These are phyloP conservation scores for Symphodus melops DNA, from an alignment of 2,113 vertebrate genomes.

Conservation along the genomic window DNA sequence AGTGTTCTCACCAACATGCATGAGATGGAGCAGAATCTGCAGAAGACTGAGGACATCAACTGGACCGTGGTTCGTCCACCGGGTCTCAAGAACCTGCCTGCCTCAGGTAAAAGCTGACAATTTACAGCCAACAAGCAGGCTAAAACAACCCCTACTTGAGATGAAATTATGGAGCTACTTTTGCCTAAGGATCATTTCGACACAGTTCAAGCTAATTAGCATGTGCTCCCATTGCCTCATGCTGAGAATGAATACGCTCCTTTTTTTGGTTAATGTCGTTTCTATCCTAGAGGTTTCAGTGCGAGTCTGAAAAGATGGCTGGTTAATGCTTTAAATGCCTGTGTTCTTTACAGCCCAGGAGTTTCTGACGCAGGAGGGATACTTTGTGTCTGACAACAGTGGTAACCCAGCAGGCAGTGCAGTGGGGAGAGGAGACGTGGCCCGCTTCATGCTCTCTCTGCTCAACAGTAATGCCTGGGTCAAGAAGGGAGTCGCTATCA, in stretches of 20 bases:
- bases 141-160: background rate
- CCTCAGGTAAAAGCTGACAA: constrained; percentile 74
- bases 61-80: constrained; percentile 86
- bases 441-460: constrained; percentile 81
- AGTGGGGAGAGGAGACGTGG: constrained; percentile 76
- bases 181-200: constrained; percentile 21
- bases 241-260: constrained; percentile 5
- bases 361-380: constrained; percentile 81
- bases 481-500: constrained; percentile 79
- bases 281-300: background rate
- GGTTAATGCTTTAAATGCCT: background rate
- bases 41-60: constrained; percentile 76
- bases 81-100: constrained; percentile 80
- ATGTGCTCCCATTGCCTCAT: background rate
- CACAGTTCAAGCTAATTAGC: constrained; percentile 23
- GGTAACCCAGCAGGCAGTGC: constrained; percentile 55
- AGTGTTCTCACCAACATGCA: constrained; percentile 85
- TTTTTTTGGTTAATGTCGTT: background rate
- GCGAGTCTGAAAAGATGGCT: background rate
- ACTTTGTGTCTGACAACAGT: constrained; percentile 76
- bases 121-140: background rate
- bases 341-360: constrained; percentile 74
- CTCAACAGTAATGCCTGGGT: constrained; percentile 79
- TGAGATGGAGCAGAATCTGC: constrained; percentile 83
- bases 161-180: background rate